These are phyloP conservation scores for Dicycla oo DNA, from an alignment of 2,888 invertebrate genomes.

Conservation along the genomic window DNA sequence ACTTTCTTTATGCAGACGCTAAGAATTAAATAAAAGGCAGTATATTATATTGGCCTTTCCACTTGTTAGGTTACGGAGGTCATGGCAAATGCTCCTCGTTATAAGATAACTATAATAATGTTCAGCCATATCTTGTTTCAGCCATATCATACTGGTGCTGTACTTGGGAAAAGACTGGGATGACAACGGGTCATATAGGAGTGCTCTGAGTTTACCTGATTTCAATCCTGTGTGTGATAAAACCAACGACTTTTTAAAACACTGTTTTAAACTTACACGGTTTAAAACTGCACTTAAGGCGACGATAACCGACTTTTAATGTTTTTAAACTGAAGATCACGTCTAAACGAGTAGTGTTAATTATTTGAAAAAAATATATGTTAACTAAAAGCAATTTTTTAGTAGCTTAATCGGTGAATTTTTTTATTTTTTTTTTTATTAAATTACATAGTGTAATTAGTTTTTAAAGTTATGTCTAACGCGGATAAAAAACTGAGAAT, in stretches of 20 bases:
- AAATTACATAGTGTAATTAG: too few species aligned
- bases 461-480: too few species aligned
- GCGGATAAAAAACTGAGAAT: too few species aligned
- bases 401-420: too few species aligned
- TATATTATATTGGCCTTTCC: constrained; percentile 1
- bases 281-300: too few species aligned
- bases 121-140: constrained; percentile 3
- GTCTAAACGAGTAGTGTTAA: too few species aligned
- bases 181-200: background rate
- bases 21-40: constrained; percentile 33
- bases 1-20: constrained; percentile 61
- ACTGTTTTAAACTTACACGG: too few species aligned
- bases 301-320: too few species aligned
- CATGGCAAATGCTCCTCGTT: constrained; percentile 14
- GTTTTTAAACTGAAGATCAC: too few species aligned
- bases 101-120: background rate
- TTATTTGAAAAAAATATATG: too few species aligned
- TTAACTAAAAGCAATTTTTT: too few species aligned
- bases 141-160: background rate
- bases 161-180: background rate
- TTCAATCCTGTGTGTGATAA: background rate
- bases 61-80: constrained; percentile 7
- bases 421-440: too few species aligned
- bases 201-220: background rate
- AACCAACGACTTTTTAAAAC: background rate